A percentile compares a stretch with the other conserved stretches of the same genome.
phyloP scores from a whole-genome alignment of 1,140 invertebrate genomes.

The Leptinotarsa texana region DNA sequence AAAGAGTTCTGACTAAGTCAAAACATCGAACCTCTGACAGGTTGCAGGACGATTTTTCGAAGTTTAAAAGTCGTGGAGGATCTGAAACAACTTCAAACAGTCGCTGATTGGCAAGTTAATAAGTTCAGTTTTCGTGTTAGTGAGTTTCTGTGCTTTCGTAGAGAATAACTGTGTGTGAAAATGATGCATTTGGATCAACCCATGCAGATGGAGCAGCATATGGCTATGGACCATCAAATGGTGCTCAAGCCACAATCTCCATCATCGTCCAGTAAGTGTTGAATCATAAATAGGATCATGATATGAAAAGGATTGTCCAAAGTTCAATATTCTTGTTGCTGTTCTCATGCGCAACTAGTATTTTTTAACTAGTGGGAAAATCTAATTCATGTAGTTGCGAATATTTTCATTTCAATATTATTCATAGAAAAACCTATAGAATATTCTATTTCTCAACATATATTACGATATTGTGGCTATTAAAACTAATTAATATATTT shows the following conservation, averaged over 20 bases:
- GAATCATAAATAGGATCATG: too few relatives aligned
- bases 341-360: too few relatives aligned
- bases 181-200: conserved; percentile 31
- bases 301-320: too few relatives aligned
- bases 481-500: too few relatives aligned
- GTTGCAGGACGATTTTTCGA: conserved; percentile 19
- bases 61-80: conserved; percentile 27
- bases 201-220: conserved; percentile 22
- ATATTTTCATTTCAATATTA: too few relatives aligned
- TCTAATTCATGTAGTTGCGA: too few relatives aligned
- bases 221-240: too few relatives aligned
- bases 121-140: conserved; percentile 11
- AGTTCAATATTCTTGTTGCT: too few relatives aligned
- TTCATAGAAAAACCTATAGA: too few relatives aligned
- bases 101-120: conserved; percentile 1
- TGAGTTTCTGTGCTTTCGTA: conserved; percentile 9
- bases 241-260: conserved; percentile 29
- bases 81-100: conserved; percentile 12
- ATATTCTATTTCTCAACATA: too few relatives aligned
- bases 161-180: conserved; percentile 23
- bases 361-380: too few relatives aligned
- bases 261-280: conserved; percentile 37
- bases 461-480: too few relatives aligned
- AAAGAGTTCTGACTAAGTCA: conserved; percentile 25
- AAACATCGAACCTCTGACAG: conserved; percentile 10